Percentiles rank a stretch among this genome's conserved stretches.
Conservation (phyloP, 2,113 vertebrate species). For the Ailuropoda melanoleuca region DNA sequence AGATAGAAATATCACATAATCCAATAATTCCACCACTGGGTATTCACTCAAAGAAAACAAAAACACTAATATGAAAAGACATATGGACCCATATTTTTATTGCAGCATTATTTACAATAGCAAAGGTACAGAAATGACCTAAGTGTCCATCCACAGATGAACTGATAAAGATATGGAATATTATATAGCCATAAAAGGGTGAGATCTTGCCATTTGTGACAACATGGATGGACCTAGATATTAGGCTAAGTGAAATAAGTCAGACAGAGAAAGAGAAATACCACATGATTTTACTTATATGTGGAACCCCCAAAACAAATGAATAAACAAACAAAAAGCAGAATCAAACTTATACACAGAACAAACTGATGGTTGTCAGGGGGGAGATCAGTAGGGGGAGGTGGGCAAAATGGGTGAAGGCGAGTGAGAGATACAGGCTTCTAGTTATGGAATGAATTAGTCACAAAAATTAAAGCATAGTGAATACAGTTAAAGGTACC, state of each 20-base stretch:
- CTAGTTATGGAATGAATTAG: not conserved
- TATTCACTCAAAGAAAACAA: not conserved
- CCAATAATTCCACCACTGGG: not conserved
- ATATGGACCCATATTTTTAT: not conserved
- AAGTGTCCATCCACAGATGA: not conserved
- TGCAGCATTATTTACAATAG: not conserved
- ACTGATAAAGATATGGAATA: not conserved
- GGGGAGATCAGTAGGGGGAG: not conserved
- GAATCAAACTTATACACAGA: not conserved
- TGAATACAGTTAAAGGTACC: not conserved
- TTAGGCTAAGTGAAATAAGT: not conserved
- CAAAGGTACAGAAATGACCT: not conserved
- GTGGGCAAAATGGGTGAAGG: not conserved
- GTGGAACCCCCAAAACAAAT: not conserved
- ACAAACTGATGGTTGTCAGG: not conserved
- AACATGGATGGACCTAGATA: not conserved
- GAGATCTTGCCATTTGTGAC: not conserved
- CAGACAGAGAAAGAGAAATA: not conserved
- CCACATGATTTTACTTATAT: not conserved
- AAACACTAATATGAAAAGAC: not conserved
- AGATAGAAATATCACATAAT: not conserved
- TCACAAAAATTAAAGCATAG: not conserved
- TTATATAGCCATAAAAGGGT: not conserved
- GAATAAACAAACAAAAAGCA: not conserved
- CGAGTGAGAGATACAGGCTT: not conserved